These are phyloP conservation scores for Gymnobelideus leadbeateri DNA, from an alignment of 2,113 vertebrate species.

Conservation along the genomic window DNA sequence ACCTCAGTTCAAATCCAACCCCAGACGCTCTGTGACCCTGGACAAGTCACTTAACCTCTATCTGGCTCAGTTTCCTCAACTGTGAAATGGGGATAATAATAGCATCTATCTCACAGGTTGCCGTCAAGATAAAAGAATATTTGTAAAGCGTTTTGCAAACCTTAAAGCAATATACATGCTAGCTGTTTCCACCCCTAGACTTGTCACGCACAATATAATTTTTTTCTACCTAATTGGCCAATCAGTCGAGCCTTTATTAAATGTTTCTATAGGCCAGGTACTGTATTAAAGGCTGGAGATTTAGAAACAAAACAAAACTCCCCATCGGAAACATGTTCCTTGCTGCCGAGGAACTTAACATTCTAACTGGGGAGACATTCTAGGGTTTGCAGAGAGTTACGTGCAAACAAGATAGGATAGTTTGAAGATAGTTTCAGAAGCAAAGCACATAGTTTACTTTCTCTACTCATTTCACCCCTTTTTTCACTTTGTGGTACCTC, in stretches of 20 bases:
- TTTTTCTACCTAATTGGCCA: not conserved
- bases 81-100: not conserved
- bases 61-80: not conserved
- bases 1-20: no score
- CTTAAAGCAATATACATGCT: not conserved
- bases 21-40: not conserved
- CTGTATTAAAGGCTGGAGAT: not conserved
- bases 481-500: not conserved
- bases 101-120: not conserved
- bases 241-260: not conserved
- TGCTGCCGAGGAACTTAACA: not conserved
- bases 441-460: not conserved
- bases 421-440: not conserved
- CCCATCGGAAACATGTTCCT: not conserved
- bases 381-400: not conserved
- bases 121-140: not conserved
- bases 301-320: not conserved
- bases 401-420: not conserved
- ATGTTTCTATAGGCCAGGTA: not conserved
- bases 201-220: not conserved
- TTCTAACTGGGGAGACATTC: not conserved
- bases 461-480: not conserved
- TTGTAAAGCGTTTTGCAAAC: not conserved
- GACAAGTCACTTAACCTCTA: not conserved
- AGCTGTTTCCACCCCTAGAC: no score